Evolutionary conservation across 2,113 vertebrate species (phyloP), one percentile per base, ranked within the genome.

Genomic region (Dicerorhinus sumatrensis): DNA sequence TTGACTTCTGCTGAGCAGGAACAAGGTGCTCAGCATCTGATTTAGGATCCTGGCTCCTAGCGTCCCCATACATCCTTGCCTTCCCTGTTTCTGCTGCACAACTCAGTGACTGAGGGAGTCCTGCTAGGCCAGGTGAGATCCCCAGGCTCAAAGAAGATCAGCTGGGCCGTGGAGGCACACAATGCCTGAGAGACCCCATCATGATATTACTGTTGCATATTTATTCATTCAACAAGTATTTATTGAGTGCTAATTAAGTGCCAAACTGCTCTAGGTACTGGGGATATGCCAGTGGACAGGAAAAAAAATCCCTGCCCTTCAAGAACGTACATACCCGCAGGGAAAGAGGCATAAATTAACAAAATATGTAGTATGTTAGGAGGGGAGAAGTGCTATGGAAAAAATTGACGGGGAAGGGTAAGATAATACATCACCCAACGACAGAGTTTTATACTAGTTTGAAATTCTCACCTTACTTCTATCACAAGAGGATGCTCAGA

Each of bases 211-310:
- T 33, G 8, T 60, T 63, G 27, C 60, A 20, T 62, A 14, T 56
- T 79, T 62, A 39, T 54, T 95, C 79, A 67, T n/a, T 79, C 58
- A 67, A 31, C 67, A 96, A 20, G 36, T 36, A 36, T 13, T 88
- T 63, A 65, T 4, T 27, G 18, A 92, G 31, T 31, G 27, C 42
- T 80, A 77, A 56, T 54, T n/a, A 70, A 83, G 67, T 31, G 65
- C 39, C 89, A 79, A 42, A 39, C 11, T 36, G 33, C 56, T 60
- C 5, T 60, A 58, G 86, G 29, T 33, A 33, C 56, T 73, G 56
- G 9, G 25, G 23, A 65, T 73, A 88, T 4, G 31, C 62, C 72
- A 39, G n/a, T 29, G 39, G 72, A 77, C 5, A 4, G 60, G 18
- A 8, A 36, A 51, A 31, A 29, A 46, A 39, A 36, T 3, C 42